These are phyloP conservation scores for Liolophura sinensis DNA, from an alignment of 1,140 invertebrate species.

Conservation along the genomic window DNA sequence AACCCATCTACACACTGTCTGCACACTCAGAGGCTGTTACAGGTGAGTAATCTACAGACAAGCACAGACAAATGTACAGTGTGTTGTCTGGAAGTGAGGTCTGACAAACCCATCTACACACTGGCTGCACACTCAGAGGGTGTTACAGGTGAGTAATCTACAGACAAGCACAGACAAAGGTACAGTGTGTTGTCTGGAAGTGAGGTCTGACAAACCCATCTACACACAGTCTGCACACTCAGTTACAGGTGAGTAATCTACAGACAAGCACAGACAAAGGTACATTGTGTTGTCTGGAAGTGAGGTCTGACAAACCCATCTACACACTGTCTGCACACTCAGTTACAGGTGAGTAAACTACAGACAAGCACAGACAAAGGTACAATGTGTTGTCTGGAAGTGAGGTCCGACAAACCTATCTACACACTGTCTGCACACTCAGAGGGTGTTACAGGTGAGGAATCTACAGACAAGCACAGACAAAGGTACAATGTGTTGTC, in stretches of 20 bases:
- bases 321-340: conserved; percentile 68
- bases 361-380: conserved; percentile 83
- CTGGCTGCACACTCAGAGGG: conserved; percentile 58
- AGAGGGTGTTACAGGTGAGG: conserved; percentile 19
- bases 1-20: conserved; percentile 74
- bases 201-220: conserved; percentile 64
- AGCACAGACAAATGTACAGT: conserved; percentile 80
- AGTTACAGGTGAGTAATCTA: conserved; percentile 50
- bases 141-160: conserved; percentile 51
- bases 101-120: conserved; percentile 73
- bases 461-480: conserved; percentile 73
- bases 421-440: conserved; percentile 69
- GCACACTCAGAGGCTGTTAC: conserved; percentile 41
- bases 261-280: conserved; percentile 80
- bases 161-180: conserved; percentile 80
- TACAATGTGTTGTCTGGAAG: conserved; percentile 64
- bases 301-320: conserved; percentile 64
- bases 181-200: conserved; percentile 64
- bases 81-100: conserved; percentile 55
- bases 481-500: conserved; percentile 70
- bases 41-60: conserved; percentile 62
- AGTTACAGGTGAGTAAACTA: too few relatives aligned
- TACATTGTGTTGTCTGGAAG: conserved; percentile 64
- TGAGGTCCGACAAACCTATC: conserved; percentile 64
- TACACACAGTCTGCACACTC: conserved; percentile 69